These are phyloP conservation scores for Abscondita cerata DNA, from an alignment of 2,888 invertebrate species.

Conservation along the genomic window DNA sequence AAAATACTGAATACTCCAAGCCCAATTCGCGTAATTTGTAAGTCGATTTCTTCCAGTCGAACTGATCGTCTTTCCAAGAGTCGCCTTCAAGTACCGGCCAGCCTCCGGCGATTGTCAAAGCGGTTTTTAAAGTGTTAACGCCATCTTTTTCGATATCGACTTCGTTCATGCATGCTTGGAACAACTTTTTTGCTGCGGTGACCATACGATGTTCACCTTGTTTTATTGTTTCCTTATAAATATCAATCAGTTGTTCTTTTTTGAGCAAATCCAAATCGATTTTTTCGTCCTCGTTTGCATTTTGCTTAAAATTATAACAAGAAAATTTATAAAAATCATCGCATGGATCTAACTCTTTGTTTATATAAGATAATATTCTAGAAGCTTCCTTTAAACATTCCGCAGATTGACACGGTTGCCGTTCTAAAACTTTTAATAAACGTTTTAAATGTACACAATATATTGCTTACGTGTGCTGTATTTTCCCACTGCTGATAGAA, in stretches of 20 bases:
- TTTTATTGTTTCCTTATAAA: conserved; percentile 31
- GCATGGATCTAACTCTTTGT: conserved; percentile 20
- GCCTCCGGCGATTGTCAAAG: conserved; percentile 62
- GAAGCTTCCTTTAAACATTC: conserved; percentile 23
- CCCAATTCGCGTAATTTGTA: conserved; percentile 51
- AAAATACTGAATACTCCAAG: conserved; percentile 51
- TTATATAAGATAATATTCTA: conserved; percentile 11
- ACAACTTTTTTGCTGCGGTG: conserved; percentile 39
- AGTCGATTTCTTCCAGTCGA: conserved; percentile 52
- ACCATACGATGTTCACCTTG: conserved; percentile 36
- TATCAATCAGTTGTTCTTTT: conserved; percentile 13
- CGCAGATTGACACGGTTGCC: conserved; percentile 13
- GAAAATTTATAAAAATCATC: conserved; percentile 23
- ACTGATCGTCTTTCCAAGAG: conserved; percentile 56
- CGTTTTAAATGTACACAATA: not conserved
- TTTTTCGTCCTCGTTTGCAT: conserved; percentile 20
- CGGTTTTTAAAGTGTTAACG: conserved; percentile 49
- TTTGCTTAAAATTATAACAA: conserved; percentile 20
- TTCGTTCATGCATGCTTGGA: conserved; percentile 53
- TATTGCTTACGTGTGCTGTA: conserved; percentile 2
- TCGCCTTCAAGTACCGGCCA: conserved; percentile 64
- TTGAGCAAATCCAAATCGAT: not conserved
- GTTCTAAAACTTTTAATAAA: not conserved
- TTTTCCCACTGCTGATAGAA: not conserved
- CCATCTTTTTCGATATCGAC: conserved; percentile 48